These are phyloP conservation scores for Emydoidea blandingii DNA, from an alignment of 2,797 vertebrate species.

Conservation along the genomic window DNA sequence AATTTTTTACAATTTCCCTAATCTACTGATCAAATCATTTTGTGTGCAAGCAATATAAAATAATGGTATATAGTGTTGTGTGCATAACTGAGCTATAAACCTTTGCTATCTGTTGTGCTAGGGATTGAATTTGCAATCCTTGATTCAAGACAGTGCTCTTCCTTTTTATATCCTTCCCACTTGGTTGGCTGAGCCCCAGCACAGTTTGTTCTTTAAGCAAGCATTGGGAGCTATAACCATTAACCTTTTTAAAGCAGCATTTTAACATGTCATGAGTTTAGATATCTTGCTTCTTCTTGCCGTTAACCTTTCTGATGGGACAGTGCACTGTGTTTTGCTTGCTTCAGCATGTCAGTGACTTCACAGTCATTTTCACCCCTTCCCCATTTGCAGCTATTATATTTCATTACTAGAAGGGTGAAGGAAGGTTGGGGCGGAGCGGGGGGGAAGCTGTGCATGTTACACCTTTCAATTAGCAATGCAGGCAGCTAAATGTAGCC, in stretches of 20 bases:
- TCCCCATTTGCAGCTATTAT: neutral
- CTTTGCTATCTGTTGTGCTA: slow-evolving; percentile 30
- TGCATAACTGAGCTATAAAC: slow-evolving; percentile 6
- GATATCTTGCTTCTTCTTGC: slow-evolving; percentile 65
- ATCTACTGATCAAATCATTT: slow-evolving; percentile 6
- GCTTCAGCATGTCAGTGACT: neutral
- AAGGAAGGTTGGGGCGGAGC: neutral
- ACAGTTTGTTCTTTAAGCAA: slow-evolving; percentile 49
- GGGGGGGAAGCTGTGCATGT: neutral
- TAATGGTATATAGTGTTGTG: neutral
- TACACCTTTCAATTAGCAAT: neutral
- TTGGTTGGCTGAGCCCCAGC: slow-evolving; percentile 34
- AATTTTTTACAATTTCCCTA: neutral
- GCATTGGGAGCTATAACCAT: slow-evolving; percentile 67
- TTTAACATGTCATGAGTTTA: slow-evolving; percentile 81
- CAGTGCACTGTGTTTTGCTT: slow-evolving; percentile 66
- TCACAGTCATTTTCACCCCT: slow-evolving; percentile 27
- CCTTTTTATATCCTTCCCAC: slow-evolving; percentile 42
- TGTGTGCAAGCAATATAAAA: slow-evolving; percentile 18
- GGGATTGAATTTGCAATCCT: slow-evolving; percentile 41
- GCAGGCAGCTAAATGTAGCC: neutral
- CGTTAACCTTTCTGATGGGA: slow-evolving; percentile 76
- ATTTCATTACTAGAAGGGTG: slow-evolving; percentile 38
- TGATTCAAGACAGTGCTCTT: slow-evolving; percentile 43
- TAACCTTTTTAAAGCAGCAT: slow-evolving; percentile 83